Conservation (phyloP, 2,888 invertebrate species). For the Cephus pulcher region DNA sequence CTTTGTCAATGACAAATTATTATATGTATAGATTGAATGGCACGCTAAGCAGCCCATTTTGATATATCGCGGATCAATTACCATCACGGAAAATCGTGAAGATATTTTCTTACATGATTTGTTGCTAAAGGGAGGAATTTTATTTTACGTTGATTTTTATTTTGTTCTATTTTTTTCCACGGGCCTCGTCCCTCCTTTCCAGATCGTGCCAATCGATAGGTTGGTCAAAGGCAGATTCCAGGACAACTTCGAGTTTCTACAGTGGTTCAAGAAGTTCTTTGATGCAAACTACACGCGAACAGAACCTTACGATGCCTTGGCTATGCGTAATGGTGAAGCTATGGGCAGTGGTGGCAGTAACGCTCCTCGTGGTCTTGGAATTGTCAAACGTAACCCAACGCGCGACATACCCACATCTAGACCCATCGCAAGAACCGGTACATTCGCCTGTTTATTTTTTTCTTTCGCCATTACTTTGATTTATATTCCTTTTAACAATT, state of each 20-base stretch:
- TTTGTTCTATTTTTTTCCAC: constrained; percentile 44
- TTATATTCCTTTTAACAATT: not conserved
- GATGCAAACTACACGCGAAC: constrained; percentile 97
- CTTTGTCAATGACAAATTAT: not conserved
- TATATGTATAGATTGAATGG: not conserved
- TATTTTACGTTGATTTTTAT: constrained; percentile 26
- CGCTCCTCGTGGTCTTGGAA: constrained; percentile 69
- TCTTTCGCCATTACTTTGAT: constrained; percentile 14
- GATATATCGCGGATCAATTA: not conserved
- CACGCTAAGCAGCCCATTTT: not conserved
- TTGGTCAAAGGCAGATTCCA: constrained; percentile 98
- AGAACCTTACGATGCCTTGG: constrained; percentile 88
- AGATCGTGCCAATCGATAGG: constrained; percentile 93
- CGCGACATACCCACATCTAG: constrained; percentile 69
- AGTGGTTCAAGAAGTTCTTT: constrained; percentile 99
- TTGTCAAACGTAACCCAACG: constrained; percentile 67
- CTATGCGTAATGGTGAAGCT: constrained; percentile 85
- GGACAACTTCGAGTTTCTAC: constrained; percentile 99
- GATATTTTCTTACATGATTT: not conserved
- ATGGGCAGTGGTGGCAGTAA: constrained; percentile 83
- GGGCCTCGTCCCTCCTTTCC: constrained; percentile 62
- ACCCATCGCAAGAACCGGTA: constrained; percentile 75
- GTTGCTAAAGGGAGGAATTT: constrained; percentile 6
- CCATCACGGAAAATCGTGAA: not conserved
- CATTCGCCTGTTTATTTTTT: constrained; percentile 64